Evolutionary conservation across 2,797 vertebrate genomes (phyloP), one percentile per base, ranked within the genome.

Genomic region (Pempheris klunzingeri): DNA sequence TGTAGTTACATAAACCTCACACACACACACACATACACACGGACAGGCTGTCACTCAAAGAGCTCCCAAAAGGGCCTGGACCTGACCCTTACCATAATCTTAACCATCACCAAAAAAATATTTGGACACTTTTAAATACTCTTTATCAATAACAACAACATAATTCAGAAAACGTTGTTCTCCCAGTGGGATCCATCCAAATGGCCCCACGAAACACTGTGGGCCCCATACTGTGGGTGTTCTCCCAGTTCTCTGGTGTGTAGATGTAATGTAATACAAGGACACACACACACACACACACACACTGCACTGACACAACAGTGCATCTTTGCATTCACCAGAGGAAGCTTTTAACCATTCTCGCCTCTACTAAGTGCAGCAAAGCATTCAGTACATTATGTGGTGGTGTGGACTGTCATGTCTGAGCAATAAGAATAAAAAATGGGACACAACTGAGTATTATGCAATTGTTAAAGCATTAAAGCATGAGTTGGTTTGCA

Each of bases 11-110:
- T 26, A 24, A 53, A 41, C 11, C 4, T 12, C 44, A 50, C 7
- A n/a, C 14, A 59, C 2, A 7, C 43, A 49, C 43, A 32, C 53
- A 34, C 60, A 18, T 52, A 43, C 52, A 44, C 20, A 50, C 63
- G 87, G 92, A 94, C 92, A 94, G 86, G 63, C 84, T 93, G 93
- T 94, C 94, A 93, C 77, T 93, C 91, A 88, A 63, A 87, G 41
- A 71, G 66, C 81, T 92, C 91, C 90, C 90, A 67, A 82, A 84
- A 91, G 92, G 78, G 75, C 86, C 77, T 49, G 74, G 76, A 92
- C n/a, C n/a, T n/a, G n/a, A n/a, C n/a, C n/a, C n/a, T n/a, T n/a
- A n/a, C n/a, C n/a, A n/a, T n/a, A n/a, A n/a, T n/a, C n/a, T n/a
- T n/a, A n/a, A n/a, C n/a, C n/a, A n/a, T n/a, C n/a, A n/a, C n/a